Conservation (phyloP, 2,113 vertebrate genomes). For the Myocastor coypus region DNA sequence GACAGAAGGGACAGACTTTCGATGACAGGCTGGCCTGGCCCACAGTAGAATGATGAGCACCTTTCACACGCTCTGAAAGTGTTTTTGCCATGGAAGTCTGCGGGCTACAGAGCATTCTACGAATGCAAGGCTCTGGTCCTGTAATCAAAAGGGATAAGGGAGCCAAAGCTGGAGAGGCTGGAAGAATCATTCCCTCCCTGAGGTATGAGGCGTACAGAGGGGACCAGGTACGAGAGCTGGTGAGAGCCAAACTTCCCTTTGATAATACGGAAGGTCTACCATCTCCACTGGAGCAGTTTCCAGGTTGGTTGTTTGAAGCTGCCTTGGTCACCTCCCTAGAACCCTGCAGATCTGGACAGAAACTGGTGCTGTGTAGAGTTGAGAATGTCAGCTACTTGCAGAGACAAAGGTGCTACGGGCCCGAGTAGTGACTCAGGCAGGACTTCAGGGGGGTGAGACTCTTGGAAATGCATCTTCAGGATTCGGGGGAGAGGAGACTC, state of each 20-base stretch:
- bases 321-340: not conserved
- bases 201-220: not conserved
- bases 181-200: not conserved
- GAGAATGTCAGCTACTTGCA: not conserved
- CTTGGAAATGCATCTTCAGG: not conserved
- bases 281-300: not conserved
- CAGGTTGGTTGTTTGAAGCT: not conserved
- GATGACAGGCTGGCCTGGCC: not conserved
- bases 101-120: not conserved
- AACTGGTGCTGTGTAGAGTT: not conserved
- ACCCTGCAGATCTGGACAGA: not conserved
- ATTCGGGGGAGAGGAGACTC: not conserved
- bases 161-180: not conserved
- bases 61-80: not conserved
- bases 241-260: not conserved
- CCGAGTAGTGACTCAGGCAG: not conserved
- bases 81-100: not conserved
- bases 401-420: not conserved
- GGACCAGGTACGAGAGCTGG: too few relatives aligned
- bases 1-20: not conserved
- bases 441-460: not conserved
- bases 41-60: not conserved
- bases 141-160: rapidly evolving
- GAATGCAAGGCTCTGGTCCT: not conserved
- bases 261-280: not conserved